Evolutionary conservation across 2,797 vertebrate species (phyloP).

Genomic region (Chelon labrosus): DNA sequence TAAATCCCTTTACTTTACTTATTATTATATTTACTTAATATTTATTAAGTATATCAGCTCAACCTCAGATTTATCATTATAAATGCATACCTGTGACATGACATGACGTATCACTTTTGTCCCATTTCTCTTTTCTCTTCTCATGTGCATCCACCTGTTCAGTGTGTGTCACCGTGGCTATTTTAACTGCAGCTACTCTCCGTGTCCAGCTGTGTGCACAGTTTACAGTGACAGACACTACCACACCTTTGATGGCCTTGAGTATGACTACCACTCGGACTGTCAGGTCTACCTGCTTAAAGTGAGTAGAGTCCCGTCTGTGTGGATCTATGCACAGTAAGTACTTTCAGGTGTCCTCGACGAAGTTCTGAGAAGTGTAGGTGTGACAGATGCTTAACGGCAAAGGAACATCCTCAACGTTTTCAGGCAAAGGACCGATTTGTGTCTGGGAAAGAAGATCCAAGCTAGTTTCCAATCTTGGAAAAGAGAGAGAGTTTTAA

Average conservation of each 20-base stretch:
- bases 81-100: not conserved
- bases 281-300: conserved; percentile 96
- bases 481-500: conserved; percentile 87
- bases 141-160: conserved; percentile 32
- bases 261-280: conserved; percentile 97
- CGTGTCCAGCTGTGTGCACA: conserved; percentile 96
- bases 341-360: not conserved
- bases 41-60: not conserved
- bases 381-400: conserved; percentile 23
- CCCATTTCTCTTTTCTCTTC: conserved; percentile 13
- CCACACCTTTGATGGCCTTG: conserved; percentile 96
- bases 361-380: conserved; percentile 9
- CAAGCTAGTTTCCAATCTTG: conserved; percentile 80
- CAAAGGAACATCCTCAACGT: conserved; percentile 45
- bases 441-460: conserved; percentile 81
- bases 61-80: not conserved
- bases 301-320: conserved; percentile 77
- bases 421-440: conserved; percentile 58
- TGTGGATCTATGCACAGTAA: conserved; percentile 4
- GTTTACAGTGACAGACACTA: conserved; percentile 97
- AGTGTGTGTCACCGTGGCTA: conserved; percentile 94
- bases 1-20: conserved; percentile 63
- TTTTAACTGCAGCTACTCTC: conserved; percentile 95
- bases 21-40: not conserved
- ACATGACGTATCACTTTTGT: not conserved